phyloP scores from a whole-genome alignment of 2,888 invertebrate genomes.

The Archips crataeganus region DNA sequence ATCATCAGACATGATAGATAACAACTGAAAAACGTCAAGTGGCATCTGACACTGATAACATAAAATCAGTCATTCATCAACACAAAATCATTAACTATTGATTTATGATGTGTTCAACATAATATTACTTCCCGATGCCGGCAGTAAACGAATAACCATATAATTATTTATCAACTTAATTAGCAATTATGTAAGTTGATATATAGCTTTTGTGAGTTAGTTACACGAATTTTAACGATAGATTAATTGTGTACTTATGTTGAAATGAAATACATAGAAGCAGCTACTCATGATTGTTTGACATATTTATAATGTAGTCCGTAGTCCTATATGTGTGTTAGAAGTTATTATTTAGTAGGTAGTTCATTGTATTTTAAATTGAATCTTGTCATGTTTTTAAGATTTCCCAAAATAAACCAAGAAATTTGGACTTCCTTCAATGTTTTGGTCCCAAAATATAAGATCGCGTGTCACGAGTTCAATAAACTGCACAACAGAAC shows the following conservation, averaged over 20 bases:
- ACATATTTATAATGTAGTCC: not conserved
- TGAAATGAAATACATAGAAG: not conserved
- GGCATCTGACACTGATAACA: not conserved
- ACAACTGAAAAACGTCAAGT: not conserved
- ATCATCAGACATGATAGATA: not conserved
- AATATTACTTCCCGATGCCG: not conserved
- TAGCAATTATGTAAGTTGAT: not conserved
- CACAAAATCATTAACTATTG: not conserved
- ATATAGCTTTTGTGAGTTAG: not conserved
- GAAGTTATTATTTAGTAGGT: not conserved
- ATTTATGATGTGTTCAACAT: not conserved
- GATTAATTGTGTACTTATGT: not conserved
- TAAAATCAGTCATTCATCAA: not conserved
- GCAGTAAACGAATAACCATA: not conserved
- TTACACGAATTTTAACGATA: not conserved
- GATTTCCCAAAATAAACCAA: not conserved
- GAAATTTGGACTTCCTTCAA: not conserved
- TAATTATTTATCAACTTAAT: not conserved
- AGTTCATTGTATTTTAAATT: not conserved
- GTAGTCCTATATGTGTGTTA: too few species aligned
- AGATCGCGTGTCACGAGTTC: slow-evolving; percentile 2
- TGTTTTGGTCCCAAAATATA: not conserved
- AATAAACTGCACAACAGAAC: not conserved
- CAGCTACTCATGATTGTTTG: not conserved
- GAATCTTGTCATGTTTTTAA: not conserved